Percentiles rank a stretch among this genome's conserved stretches.
Conservation (phyloP, 1,140 invertebrate genomes). For the Caenorhabditis briggsae region DNA sequence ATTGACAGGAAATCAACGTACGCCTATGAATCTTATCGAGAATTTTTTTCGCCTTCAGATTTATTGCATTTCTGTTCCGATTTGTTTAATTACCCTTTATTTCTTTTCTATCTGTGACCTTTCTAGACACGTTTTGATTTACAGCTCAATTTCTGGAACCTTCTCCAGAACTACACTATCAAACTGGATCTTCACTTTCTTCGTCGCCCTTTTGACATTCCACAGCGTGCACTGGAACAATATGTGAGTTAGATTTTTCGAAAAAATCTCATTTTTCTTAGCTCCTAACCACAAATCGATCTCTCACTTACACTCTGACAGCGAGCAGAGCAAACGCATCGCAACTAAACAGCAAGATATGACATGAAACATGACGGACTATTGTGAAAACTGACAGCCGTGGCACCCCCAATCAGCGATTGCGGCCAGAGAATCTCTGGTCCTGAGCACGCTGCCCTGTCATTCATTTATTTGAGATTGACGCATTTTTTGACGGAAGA, state of each 20-base stretch:
- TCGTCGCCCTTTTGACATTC: background rate
- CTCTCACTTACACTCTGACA: conserved; percentile 46
- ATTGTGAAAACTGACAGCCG: conserved; percentile 53
- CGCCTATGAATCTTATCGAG: conserved; percentile 18
- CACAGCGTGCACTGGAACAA: conserved; percentile 5
- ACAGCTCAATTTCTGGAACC: background rate
- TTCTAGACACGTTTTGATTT: background rate
- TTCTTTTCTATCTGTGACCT: background rate
- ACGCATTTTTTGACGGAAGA: conserved; percentile 39
- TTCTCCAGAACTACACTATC: no score
- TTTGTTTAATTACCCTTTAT: background rate
- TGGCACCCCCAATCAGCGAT: conserved; percentile 48
- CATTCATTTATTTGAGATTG: conserved; percentile 39
- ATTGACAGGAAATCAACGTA: conserved; percentile 33
- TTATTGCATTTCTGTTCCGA: conserved; percentile 9
- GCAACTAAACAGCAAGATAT: conserved; percentile 42
- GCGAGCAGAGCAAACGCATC: background rate
- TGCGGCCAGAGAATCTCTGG: conserved; percentile 9
- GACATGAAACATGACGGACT: conserved; percentile 54
- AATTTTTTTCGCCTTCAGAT: background rate
- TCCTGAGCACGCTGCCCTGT: background rate
- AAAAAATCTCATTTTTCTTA: background rate
- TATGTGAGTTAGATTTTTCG: conserved; percentile 36
- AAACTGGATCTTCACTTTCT: background rate
- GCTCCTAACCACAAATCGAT: background rate